Percentiles rank a stretch among this genome's conserved stretches.
Conservation (phyloP, 1,140 invertebrate species). For the Chironomus tepperi region DNA sequence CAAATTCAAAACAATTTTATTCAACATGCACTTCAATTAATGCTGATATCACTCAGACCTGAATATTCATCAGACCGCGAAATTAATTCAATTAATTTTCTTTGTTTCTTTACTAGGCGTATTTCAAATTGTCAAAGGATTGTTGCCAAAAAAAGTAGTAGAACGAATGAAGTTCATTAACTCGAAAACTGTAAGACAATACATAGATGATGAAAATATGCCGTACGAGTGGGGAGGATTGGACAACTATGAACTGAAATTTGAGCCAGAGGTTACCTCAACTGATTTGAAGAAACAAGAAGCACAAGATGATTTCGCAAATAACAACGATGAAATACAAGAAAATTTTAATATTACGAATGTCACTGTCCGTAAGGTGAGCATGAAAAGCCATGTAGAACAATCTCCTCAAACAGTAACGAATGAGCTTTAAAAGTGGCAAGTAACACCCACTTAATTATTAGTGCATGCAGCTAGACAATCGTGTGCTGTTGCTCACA, state of each 20-base stretch:
- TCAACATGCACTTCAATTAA: no score
- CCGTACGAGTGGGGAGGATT: conserved; percentile 76
- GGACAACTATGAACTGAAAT: conserved; percentile 64
- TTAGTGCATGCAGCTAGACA: no score
- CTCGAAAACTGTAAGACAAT: conserved; percentile 67
- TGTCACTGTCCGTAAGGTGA: conserved; percentile 31
- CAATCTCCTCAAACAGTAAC: no score
- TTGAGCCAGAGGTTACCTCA: conserved; percentile 45
- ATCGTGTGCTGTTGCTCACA: no score
- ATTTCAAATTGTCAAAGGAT: conserved; percentile 85
- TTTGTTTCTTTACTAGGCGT: conserved; percentile 56
- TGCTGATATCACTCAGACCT: no score
- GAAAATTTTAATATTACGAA: conserved; percentile 30
- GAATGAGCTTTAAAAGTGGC: no score
- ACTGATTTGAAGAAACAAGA: no score
- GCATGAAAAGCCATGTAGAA: conserved; percentile 25
- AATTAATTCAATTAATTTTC: background rate
- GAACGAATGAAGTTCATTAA: conserved; percentile 84
- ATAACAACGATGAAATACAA: conserved; percentile 31
- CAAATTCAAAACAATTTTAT: no score
- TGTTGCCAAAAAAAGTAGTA: conserved; percentile 80
- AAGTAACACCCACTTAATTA: no score
- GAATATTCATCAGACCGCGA: no score
- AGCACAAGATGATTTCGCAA: no score
- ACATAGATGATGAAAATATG: conserved; percentile 63